phyloP scores from a whole-genome alignment of 2,797 vertebrate species.

The Pterois miles region DNA sequence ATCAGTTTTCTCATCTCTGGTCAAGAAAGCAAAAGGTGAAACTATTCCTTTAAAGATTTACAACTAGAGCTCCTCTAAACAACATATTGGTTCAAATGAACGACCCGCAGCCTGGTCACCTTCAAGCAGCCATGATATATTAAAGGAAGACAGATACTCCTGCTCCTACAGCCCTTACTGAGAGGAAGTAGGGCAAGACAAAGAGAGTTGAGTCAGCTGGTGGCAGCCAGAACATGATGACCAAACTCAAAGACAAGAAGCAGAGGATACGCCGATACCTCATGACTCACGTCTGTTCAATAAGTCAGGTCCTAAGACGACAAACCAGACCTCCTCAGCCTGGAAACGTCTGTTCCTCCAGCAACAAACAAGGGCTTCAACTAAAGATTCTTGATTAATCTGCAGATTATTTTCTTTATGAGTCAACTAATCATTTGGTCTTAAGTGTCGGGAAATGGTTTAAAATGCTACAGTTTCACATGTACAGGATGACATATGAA shows the following conservation, averaged over 20 bases:
- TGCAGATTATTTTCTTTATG: neutral
- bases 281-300: neutral
- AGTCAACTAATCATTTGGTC: neutral
- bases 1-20: neutral
- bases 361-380: neutral
- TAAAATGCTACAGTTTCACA: neutral
- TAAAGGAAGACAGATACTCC: neutral
- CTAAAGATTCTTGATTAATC: neutral
- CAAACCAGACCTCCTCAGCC: neutral
- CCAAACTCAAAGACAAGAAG: neutral
- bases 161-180: neutral
- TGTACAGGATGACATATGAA: neutral
- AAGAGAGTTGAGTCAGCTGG: too few species aligned
- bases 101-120: neutral
- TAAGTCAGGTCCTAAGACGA: neutral
- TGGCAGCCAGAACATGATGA: neutral
- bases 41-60: too few species aligned
- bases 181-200: neutral
- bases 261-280: neutral
- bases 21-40: neutral
- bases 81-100: neutral
- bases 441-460: neutral
- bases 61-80: neutral
- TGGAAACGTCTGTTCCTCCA: fast-evolving
- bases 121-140: neutral